These are phyloP conservation scores for Plodia interpunctella DNA, from an alignment of 1,140 invertebrate genomes.

Conservation along the genomic window DNA sequence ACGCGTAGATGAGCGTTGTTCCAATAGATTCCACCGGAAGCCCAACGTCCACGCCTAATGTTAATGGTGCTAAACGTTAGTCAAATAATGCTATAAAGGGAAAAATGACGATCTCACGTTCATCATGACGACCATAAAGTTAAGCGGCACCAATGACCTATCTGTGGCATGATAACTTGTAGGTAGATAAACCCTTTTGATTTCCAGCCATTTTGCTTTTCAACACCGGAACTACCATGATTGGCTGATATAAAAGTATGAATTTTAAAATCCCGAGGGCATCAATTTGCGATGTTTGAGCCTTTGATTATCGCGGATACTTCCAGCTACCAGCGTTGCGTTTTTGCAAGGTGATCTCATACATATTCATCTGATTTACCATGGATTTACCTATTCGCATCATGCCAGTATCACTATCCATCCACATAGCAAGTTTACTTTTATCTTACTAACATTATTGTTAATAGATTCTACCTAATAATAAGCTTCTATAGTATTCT, in stretches of 20 bases:
- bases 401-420: slow-evolving; percentile 11
- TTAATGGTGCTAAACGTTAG: too few species aligned
- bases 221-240: neutral
- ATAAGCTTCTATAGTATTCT: too few species aligned
- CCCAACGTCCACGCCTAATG: too few species aligned
- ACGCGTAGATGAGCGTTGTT: too few species aligned
- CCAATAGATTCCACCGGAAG: too few species aligned
- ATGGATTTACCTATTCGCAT: slow-evolving; percentile 18
- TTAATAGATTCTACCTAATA: too few species aligned
- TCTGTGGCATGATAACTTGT: too few species aligned
- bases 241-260: neutral
- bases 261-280: neutral
- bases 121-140: too few species aligned
- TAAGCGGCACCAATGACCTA: too few species aligned
- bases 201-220: neutral
- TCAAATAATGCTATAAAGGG: too few species aligned
- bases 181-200: too few species aligned
- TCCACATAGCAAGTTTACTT: slow-evolving; percentile 10
- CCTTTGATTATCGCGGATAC: slow-evolving; percentile 22
- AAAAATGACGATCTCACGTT: too few species aligned
- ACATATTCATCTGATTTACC: slow-evolving; percentile 28
- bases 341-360: slow-evolving; percentile 32
- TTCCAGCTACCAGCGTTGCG: slow-evolving; percentile 16
- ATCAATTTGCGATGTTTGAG: slow-evolving; percentile 15
- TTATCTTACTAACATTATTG: neutral